Base-by-base conservation (phyloP, 2,797 vertebrate species). In the Spondyliosoma cantharus region DNA sequence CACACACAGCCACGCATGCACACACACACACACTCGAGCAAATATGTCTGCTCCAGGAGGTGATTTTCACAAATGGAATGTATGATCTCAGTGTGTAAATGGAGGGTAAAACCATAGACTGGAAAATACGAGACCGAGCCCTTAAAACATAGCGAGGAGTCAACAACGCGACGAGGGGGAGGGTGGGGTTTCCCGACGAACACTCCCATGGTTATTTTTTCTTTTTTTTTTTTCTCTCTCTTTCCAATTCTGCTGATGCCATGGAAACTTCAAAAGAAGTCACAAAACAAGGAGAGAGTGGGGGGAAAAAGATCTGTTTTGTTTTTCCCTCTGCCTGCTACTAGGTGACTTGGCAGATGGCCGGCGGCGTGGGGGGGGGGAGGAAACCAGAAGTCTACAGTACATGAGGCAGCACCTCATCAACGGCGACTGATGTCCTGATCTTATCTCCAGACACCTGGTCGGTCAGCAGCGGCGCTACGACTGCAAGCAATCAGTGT, bases 191-290 rank as follows among this genome's bases (percentile, higher is more conserved):
- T 93, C 90, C 91, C 78, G 12, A 61, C 20, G 71, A 89, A 90
- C 74, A 67, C 83, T 78, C 81, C 77, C 75, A 64, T 74, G 74
- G 48, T 71, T 48, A 60, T 62, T 69, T 54, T 22, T 27, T 16
- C 49, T 66, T 67, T 24, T 14, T 20, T 43, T 37, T 29, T 29
- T 32, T 7, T 32, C 29, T 29, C 29, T 29, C 29, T 37, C 32
- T 37, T 32, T 11, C 32, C 50, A 56, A n/a, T 82, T 78, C 66
- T 89, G 90, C 90, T 91, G 91, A 93, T 82, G 81, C 24, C 4
- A 52, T 89, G 90, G 90, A 93, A 92, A 93, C 87, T 93, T 94
- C 87, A 93, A 93, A 93, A 93, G 90, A 80, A 84, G 69, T 82
- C 42, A 56, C 71, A 81, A 84, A 82, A 56, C 43, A 61, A 80